Conservation (phyloP, 2,888 invertebrate genomes). For the Icerya purchasi region DNA sequence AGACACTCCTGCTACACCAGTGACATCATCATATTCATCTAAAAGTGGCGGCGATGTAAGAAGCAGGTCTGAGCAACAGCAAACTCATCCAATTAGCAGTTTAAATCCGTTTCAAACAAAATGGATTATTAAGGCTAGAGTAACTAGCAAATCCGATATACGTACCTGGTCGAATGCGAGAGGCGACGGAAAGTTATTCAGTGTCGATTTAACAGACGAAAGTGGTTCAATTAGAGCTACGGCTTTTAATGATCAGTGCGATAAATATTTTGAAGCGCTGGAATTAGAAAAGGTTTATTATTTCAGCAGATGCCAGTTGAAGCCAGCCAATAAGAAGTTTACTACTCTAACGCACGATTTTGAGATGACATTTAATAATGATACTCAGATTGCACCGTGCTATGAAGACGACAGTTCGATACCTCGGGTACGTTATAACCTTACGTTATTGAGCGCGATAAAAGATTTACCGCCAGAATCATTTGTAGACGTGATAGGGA, state of each 20-base stretch:
- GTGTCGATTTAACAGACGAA: slow-evolving; percentile 78
- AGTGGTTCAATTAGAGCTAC: slow-evolving; percentile 84
- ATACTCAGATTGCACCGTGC: slow-evolving; percentile 36
- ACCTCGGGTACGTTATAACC: slow-evolving; percentile 56
- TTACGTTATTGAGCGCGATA: slow-evolving; percentile 51
- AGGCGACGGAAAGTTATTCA: slow-evolving; percentile 86
- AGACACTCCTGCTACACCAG: slow-evolving; percentile 10
- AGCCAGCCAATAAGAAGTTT: slow-evolving; percentile 83
- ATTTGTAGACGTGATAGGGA: slow-evolving; percentile 62
- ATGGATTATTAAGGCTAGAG: slow-evolving; percentile 80
- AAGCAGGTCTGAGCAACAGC: slow-evolving; percentile 22
- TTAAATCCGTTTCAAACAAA: slow-evolving; percentile 86
- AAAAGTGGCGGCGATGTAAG: background rate
- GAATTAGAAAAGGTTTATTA: slow-evolving; percentile 74
- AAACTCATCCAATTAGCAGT: slow-evolving; percentile 51
- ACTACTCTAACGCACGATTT: slow-evolving; percentile 73
- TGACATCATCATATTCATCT: slow-evolving; percentile 14
- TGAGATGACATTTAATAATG: slow-evolving; percentile 70
- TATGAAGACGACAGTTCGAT: slow-evolving; percentile 36
- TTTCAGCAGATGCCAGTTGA: slow-evolving; percentile 62
- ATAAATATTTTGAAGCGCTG: slow-evolving; percentile 70
- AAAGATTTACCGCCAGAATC: slow-evolving; percentile 39
- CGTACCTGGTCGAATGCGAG: slow-evolving; percentile 76
- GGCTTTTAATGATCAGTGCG: slow-evolving; percentile 67
- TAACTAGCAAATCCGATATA: slow-evolving; percentile 57